Conservation (phyloP, 2,888 invertebrate species). For the Rhagonycha fulva region DNA sequence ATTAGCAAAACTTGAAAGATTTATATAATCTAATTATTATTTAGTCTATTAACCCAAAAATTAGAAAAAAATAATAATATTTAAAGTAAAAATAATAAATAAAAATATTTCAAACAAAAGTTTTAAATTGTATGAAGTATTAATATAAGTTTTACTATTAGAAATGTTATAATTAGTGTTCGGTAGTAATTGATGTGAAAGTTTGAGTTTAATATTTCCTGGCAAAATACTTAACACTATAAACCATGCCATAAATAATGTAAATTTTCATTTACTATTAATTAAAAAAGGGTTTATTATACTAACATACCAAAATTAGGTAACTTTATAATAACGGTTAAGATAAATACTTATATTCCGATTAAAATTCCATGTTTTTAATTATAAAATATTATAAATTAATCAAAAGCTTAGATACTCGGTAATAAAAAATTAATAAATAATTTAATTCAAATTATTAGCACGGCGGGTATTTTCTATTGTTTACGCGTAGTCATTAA, state of each 20-base stretch:
- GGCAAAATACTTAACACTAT: not conserved
- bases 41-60: too few species aligned
- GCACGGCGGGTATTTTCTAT: not conserved
- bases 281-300: not conserved
- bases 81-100: too few species aligned
- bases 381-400: not conserved
- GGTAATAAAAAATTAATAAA: not conserved
- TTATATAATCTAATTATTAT: too few species aligned
- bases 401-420: not conserved
- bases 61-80: too few species aligned
- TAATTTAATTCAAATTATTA: not conserved
- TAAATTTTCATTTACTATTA: not conserved
- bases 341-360: not conserved
- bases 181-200: not conserved
- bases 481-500: not conserved
- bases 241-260: not conserved
- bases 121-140: too few species aligned
- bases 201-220: not conserved
- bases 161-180: not conserved
- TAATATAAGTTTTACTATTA: not conserved
- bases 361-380: not conserved
- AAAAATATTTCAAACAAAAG: too few species aligned
- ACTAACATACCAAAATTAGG: not conserved
- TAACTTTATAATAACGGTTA: not conserved
- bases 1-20: too few species aligned